Percentiles rank a stretch among this genome's conserved stretches.
phyloP scores from a whole-genome alignment of 2,888 invertebrate genomes.

The Eucera pruinosa region DNA sequence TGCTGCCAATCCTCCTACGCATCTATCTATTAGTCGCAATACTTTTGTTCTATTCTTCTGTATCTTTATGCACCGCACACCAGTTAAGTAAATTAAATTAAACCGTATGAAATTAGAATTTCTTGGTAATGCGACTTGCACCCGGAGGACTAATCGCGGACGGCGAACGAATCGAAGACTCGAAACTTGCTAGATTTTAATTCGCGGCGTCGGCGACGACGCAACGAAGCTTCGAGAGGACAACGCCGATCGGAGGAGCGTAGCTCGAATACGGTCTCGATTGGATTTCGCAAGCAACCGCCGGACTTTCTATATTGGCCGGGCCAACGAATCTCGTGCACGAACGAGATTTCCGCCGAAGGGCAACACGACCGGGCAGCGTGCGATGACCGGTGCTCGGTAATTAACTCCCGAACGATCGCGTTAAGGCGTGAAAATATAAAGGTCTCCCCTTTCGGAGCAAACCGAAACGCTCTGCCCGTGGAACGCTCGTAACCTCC shows the following conservation, averaged over 20 bases:
- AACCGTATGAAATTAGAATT: no score
- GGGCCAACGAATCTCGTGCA: conserved; percentile 37
- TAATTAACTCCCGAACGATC: conserved; percentile 71
- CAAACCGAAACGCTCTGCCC: conserved; percentile 4
- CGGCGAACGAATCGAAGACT: no score
- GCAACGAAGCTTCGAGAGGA: neutral
- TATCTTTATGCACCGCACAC: no score
- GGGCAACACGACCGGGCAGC: conserved; percentile 50
- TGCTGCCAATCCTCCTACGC: no score
- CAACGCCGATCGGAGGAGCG: neutral
- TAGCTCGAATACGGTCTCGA: neutral
- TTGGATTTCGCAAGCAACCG: conserved; percentile 39
- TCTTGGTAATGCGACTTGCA: no score
- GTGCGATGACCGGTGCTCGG: conserved; percentile 64
- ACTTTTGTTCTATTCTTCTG: no score
- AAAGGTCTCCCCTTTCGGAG: conserved; percentile 50
- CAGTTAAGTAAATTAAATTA: no score
- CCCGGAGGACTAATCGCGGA: no score
- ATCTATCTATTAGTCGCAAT: no score
- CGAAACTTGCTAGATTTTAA: no score
- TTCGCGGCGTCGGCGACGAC: neutral
- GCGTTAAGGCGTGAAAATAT: conserved; percentile 72
- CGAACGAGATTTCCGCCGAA: conserved; percentile 67
- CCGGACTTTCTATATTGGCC: conserved; percentile 18
- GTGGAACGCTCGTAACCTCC: conserved; percentile 54